Base-by-base conservation (phyloP, 1,140 invertebrate genomes). In the Trachymyrmex septentrionalis region DNA sequence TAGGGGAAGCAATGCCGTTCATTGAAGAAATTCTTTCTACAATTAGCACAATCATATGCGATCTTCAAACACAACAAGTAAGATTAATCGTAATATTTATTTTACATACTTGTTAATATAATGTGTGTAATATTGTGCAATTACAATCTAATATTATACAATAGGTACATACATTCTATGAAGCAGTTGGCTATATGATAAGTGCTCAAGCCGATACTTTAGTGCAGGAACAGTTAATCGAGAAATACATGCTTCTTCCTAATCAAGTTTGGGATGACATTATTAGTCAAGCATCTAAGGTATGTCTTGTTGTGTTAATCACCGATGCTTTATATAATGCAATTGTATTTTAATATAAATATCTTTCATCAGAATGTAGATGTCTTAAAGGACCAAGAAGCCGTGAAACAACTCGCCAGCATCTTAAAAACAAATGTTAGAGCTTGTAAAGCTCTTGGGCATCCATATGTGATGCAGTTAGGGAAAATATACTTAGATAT, bases 261-360 rank as follows among this genome's bases (percentile, higher is more conserved):
- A 99, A 99, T 96, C 98, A 99, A 96, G 99, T 99, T 27, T 99
- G 99, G 99, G 99, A 99, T 96, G 99, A 99, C 90, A 99, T 99
- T 67, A 99, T 99, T 90, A 98, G 97, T 92, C 98, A 99, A 95
- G 99, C 99, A 86, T 98, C 98, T 64, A 98, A 98, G 93, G 96
- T 96, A 93, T 64, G 67, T 59, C 12, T 21, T 67, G n/a, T 88
- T 69, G 4, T 9, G n/a, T 38, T 53, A 55, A 55, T 21, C 0
- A 75, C 14, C 10, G 7, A 38, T n/a, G 55, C 12, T 38, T 85
- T 63, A 59, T 66, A 16, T 64, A 50, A 10, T 57, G 19, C 1
- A 24, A 64, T 64, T 34, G 30, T 84, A 53, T 30, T 76, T 71
- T 19, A 71, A 64, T 73, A 55, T 55, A 81, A 53, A 75, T 90